A percentile compares a stretch with the other conserved stretches of the same genome.
These are phyloP conservation scores for Alethe diademata DNA, from an alignment of 2,113 vertebrate genomes.

Conservation along the genomic window DNA sequence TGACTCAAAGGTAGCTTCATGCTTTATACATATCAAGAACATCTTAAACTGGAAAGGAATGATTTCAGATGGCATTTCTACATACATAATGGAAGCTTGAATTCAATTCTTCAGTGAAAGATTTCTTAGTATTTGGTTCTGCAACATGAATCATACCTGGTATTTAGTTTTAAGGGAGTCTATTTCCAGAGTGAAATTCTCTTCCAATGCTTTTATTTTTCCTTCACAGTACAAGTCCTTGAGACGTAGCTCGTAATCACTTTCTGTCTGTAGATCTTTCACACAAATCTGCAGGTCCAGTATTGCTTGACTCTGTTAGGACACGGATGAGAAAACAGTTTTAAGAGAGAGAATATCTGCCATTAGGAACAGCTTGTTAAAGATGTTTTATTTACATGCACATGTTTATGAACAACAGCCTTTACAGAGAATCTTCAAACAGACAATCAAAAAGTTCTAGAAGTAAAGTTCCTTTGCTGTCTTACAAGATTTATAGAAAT, in stretches of 20 bases:
- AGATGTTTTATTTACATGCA: not conserved
- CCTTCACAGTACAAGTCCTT: slow-evolving; percentile 89
- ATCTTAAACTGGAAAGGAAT: not conserved
- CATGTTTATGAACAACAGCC: not conserved
- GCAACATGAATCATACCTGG: slow-evolving; percentile 76
- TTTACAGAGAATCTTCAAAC: not conserved
- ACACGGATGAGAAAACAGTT: not conserved
- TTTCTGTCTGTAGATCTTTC: slow-evolving; percentile 89
- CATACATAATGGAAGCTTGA: not conserved
- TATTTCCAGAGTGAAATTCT: slow-evolving; percentile 85
- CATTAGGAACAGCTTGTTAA: not conserved
- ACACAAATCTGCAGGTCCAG: slow-evolving; percentile 85
- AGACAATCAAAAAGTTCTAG: not conserved
- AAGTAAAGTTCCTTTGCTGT: not conserved
- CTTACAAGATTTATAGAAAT: not conserved
- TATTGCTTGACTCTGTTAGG: slow-evolving; percentile 81
- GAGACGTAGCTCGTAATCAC: slow-evolving; percentile 86
- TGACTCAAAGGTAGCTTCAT: not conserved
- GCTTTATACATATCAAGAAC: not conserved
- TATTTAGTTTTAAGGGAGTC: slow-evolving; percentile 79
- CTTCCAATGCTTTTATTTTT: slow-evolving; percentile 86
- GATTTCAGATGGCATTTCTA: not conserved
- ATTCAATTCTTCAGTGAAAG: not conserved
- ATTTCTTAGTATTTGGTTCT: not conserved
- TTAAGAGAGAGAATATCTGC: not conserved